phyloP scores from a whole-genome alignment of 2,888 invertebrate genomes.

The Miltochrista miniata region DNA sequence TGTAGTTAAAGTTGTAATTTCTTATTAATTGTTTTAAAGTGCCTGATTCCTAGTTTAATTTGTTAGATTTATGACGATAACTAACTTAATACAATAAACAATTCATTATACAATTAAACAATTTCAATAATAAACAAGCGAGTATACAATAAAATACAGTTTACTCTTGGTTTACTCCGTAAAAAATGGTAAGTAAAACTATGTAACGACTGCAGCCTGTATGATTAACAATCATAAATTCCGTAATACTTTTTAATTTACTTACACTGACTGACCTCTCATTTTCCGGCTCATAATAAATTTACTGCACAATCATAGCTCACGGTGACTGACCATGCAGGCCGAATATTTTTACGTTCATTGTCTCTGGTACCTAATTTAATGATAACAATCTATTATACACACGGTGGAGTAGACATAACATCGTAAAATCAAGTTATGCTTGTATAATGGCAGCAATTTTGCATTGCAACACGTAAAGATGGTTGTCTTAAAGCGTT shows the following conservation, averaged over 20 bases:
- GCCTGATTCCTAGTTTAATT: too few relatives aligned
- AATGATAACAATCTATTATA: conserved; percentile 49
- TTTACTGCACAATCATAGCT: conserved; percentile 35
- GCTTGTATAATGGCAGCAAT: conserved; percentile 44
- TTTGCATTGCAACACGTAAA: conserved; percentile 46
- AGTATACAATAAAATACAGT: too few relatives aligned
- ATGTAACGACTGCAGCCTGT: neutral
- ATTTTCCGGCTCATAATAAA: conserved; percentile 12
- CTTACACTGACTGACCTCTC: neutral
- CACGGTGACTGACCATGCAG: conserved; percentile 57
- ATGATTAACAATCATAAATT: neutral
- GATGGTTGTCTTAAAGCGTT: conserved; percentile 36
- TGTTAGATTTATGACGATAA: too few relatives aligned
- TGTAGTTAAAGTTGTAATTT: too few relatives aligned
- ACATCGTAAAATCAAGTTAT: conserved; percentile 34
- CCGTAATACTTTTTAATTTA: neutral
- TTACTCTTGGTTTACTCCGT: neutral
- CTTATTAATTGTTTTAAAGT: too few relatives aligned
- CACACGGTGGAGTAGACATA: conserved; percentile 42
- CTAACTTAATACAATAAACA: too few relatives aligned
- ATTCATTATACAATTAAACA: too few relatives aligned
- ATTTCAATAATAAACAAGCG: too few relatives aligned
- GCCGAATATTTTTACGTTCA: conserved; percentile 48
- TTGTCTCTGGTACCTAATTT: conserved; percentile 56
- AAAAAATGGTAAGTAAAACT: neutral